Conservation (phyloP, 2,797 vertebrate genomes). For the Glyptemys insculpta region DNA sequence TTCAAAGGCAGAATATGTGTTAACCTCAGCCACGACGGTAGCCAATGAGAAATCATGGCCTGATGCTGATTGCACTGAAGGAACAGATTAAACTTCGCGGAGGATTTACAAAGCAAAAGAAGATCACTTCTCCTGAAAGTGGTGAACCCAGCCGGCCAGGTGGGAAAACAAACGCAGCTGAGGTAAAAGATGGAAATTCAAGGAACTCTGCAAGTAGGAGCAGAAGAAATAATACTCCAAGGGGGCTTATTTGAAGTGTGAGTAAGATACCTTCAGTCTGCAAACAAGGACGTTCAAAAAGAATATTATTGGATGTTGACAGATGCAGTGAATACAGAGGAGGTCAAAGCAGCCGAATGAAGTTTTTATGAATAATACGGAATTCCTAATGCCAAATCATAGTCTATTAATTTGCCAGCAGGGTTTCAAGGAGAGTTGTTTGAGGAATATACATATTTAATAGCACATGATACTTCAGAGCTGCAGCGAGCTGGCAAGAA, state of each 20-base stretch:
- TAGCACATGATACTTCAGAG: background rate
- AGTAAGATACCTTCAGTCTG: background rate
- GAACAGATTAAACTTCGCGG: constrained; percentile 28
- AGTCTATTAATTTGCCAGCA: background rate
- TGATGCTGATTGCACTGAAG: constrained; percentile 24
- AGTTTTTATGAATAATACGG: background rate
- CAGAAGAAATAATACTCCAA: constrained; percentile 22
- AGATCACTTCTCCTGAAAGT: constrained; percentile 59
- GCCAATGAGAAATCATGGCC: constrained; percentile 21
- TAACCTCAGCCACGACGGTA: background rate
- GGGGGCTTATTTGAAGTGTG: background rate
- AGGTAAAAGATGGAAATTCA: constrained; percentile 24
- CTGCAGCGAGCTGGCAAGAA: background rate
- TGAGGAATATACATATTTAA: fast-evolving
- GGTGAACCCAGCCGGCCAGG: constrained; percentile 21
- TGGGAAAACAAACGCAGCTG: constrained; percentile 40
- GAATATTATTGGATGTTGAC: background rate
- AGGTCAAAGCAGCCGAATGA: background rate
- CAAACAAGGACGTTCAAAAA: background rate
- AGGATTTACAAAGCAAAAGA: constrained; percentile 50
- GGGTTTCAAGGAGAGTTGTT: background rate
- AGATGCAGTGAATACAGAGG: background rate
- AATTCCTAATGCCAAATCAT: fast-evolving
- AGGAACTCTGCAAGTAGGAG: constrained; percentile 45
- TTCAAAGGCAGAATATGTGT: constrained; percentile 4